phyloP scores from a whole-genome alignment of 2,797 vertebrate genomes.

The Steatocranus sp. region DNA sequence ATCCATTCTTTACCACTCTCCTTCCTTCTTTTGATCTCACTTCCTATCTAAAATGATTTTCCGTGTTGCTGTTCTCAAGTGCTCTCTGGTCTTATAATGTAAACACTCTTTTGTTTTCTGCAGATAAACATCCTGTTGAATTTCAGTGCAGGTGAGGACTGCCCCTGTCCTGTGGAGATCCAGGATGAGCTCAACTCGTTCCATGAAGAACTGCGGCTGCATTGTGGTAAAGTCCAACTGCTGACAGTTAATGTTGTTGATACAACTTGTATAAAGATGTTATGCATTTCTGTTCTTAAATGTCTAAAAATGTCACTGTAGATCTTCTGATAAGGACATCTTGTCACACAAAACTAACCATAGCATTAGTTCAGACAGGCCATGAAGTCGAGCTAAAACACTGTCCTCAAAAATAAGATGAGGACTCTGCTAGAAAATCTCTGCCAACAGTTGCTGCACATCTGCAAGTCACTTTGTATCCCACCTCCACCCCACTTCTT shows the following conservation, averaged over 20 bases:
- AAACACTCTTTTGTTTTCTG: slow-evolving; percentile 18
- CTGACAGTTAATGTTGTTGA: background rate
- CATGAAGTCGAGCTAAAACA: background rate
- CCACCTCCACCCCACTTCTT: background rate
- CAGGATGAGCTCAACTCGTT: slow-evolving; percentile 90
- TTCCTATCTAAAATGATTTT: background rate
- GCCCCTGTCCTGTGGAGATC: slow-evolving; percentile 93
- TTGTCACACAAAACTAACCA: background rate
- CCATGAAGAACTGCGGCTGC: slow-evolving; percentile 91
- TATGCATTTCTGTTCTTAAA: background rate
- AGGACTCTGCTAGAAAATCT: background rate
- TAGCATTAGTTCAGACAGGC: background rate
- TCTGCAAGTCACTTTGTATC: background rate
- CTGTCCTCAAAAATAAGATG: background rate
- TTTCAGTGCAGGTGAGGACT: slow-evolving; percentile 92
- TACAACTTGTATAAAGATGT: background rate
- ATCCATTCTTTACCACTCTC: background rate
- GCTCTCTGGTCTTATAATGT: background rate
- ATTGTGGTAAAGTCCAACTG: slow-evolving; percentile 82
- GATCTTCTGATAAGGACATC: background rate
- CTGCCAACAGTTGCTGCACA: background rate
- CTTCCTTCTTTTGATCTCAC: background rate
- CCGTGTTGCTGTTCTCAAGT: background rate
- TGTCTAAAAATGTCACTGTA: background rate
- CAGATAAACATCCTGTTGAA: slow-evolving; percentile 98